phyloP scores from a whole-genome alignment of 2,888 invertebrate genomes.

The Drosophila histrio region DNA sequence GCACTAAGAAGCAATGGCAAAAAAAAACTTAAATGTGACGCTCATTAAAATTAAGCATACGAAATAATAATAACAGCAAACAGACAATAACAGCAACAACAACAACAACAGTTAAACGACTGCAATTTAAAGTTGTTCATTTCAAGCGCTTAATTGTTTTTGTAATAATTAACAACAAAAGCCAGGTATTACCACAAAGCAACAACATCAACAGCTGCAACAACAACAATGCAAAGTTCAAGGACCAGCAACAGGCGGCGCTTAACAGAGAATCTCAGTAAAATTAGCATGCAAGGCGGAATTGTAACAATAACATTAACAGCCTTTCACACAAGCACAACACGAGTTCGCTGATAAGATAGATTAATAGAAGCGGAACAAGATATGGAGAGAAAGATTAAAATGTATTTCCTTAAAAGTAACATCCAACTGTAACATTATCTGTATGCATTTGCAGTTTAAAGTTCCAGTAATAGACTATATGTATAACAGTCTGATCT shows the following conservation, averaged over 20 bases:
- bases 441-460: not conserved
- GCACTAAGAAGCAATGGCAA: constrained; percentile 48
- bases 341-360: not conserved
- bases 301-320: constrained; percentile 46
- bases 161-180: constrained; percentile 75
- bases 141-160: constrained; percentile 67
- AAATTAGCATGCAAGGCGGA: constrained; percentile 47
- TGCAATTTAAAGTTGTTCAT: constrained; percentile 77
- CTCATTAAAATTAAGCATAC: constrained; percentile 76
- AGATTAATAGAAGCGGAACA: not conserved
- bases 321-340: constrained; percentile 3
- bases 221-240: constrained; percentile 51
- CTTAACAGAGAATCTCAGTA: constrained; percentile 28
- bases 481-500: too few relatives aligned
- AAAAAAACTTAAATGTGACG: constrained; percentile 61
- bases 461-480: too few relatives aligned
- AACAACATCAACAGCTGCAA: constrained; percentile 20
- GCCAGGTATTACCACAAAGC: constrained; percentile 31
- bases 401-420: not conserved
- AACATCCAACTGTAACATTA: not conserved
- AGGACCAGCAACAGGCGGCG: constrained; percentile 47
- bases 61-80: constrained; percentile 53
- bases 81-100: constrained; percentile 33
- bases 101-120: constrained; percentile 61
- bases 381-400: not conserved